Evolutionary conservation across 2,888 invertebrate genomes (phyloP), one percentile per base, ranked within the genome.

Genomic region (Acrobasis consociella): DNA sequence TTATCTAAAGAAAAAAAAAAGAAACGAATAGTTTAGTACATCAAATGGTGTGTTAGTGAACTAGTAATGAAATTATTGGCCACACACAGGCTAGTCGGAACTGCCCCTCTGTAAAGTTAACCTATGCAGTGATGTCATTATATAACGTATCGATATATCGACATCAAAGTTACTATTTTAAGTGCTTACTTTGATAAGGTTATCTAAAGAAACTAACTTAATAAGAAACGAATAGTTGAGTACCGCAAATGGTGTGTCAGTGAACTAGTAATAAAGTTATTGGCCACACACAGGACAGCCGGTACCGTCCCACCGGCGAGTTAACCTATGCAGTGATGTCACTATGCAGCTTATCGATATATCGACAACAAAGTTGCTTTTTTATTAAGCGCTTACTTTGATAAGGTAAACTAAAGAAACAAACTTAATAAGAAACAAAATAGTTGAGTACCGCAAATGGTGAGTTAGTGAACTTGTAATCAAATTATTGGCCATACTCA

Each of bases 261-360:
- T 91, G 89, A 91, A 91, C 86, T 87, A 86, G 89, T 91, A 91
- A 91, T 91, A 89, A 90, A 91, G 90, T 91, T 91, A 92, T 91
- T 92, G 90, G 89, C 89, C 87, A 87, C 90, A 90, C 86, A 90
- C 86, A 84, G 90, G 81, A 89, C 83, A 82, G 82, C 79, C 76
- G 86, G 84, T 87, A 83, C 88, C 89, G 89, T 90, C 91, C 90
- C 82, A 80, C 78, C 80, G 77, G 78, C 82, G 86, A 87, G 86
- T 89, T 89, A 88, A 89, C 89, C 81, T 83, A 78, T 62, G 38
- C 75, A 89, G 86, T 72, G 89, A 69, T 72, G 87, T 64, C 42
- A 50, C 22, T 49, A 56, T 42, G n/a, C 5, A 11, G 39, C 51
- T 53, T 60, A 60, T 65, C 66, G 69, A 69, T 75, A 73, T 2